A percentile compares a stretch with the other conserved stretches of the same genome.
phyloP scores from a whole-genome alignment of 2,797 vertebrate species.

The Synanceia verrucosa region DNA sequence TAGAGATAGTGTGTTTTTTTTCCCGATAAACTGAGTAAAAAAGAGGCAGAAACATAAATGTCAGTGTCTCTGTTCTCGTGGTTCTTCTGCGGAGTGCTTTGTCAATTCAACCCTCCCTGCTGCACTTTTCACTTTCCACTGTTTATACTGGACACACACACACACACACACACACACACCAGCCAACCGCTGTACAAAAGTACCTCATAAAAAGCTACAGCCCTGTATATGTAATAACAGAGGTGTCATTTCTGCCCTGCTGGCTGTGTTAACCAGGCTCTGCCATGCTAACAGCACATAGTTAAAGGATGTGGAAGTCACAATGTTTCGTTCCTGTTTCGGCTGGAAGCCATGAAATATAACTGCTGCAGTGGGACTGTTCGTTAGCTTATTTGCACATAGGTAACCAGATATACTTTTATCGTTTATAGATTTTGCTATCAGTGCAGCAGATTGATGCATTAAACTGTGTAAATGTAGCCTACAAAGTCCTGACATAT shows the following conservation, averaged over 20 bases:
- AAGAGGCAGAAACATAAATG: not conserved
- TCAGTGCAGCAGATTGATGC: no score
- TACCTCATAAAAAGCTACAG: slow-evolving; percentile 33
- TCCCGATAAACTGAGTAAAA: slow-evolving; percentile 17
- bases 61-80: slow-evolving; percentile 48
- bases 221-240: slow-evolving; percentile 19
- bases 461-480: no score
- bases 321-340: not conserved
- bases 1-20: not conserved
- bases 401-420: no score
- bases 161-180: slow-evolving; percentile 5
- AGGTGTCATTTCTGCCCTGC: slow-evolving; percentile 16
- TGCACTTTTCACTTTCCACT: slow-evolving; percentile 60
- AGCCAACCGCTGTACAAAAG: slow-evolving; percentile 4
- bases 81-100: slow-evolving; percentile 27
- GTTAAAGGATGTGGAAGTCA: slow-evolving; percentile 25
- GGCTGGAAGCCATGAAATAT: not conserved
- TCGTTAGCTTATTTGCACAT: no score
- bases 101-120: slow-evolving; percentile 17
- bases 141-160: slow-evolving; percentile 49
- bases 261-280: slow-evolving; percentile 19
- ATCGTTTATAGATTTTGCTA: no score
- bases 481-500: no score
- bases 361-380: no score
- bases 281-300: slow-evolving; percentile 13